These are phyloP conservation scores for Centropus unirufus DNA, from an alignment of 2,113 vertebrate species.

Conservation along the genomic window DNA sequence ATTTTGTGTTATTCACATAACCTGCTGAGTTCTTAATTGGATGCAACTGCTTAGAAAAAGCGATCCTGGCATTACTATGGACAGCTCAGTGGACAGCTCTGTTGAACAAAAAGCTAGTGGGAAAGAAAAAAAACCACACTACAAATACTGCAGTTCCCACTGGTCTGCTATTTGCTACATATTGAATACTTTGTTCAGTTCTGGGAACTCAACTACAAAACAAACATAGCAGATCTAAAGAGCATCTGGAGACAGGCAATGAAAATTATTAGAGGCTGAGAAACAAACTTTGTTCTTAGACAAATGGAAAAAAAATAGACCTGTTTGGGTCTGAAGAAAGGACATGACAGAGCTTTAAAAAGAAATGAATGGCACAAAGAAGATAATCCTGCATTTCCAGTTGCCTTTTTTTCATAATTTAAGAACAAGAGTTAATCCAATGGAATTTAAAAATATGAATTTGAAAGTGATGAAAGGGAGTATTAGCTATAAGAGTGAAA, in stretches of 20 bases:
- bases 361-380: background rate
- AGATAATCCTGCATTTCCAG: conserved; percentile 1
- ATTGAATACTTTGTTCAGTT: background rate
- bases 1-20: background rate
- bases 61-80: background rate
- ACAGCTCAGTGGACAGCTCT: background rate
- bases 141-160: background rate
- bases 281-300: background rate
- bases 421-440: background rate
- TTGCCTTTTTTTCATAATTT: background rate
- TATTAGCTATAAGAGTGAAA: background rate
- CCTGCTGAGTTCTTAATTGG: background rate
- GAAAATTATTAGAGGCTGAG: background rate
- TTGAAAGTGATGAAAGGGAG: conserved; percentile 8
- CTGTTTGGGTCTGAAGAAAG: background rate
- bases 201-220: background rate
- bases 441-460: conserved; percentile 25
- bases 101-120: background rate
- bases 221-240: background rate
- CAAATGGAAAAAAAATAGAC: background rate
- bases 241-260: background rate
- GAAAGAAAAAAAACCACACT: background rate
- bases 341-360: background rate
- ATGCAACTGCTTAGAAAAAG: background rate
- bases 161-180: background rate